These are phyloP conservation scores for Leptoclinus maculatus DNA, from an alignment of 2,797 vertebrate species.

Conservation along the genomic window DNA sequence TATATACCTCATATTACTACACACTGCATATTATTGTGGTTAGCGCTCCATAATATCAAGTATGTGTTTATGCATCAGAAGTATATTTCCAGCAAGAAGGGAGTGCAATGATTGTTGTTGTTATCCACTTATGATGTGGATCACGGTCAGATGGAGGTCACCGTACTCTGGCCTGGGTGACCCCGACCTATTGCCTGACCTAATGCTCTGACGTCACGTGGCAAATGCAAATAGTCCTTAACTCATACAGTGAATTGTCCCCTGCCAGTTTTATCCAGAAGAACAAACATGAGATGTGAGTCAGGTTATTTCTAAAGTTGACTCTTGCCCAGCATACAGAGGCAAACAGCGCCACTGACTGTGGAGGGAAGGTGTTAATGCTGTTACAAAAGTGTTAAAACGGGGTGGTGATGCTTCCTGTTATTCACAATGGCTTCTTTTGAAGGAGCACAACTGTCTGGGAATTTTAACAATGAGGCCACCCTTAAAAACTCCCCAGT, in stretches of 20 bases:
- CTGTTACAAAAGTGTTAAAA: constrained; percentile 53
- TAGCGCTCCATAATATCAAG: neutral
- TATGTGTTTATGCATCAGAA: neutral
- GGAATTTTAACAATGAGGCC: constrained; percentile 49
- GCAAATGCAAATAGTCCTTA: neutral
- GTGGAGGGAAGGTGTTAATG: constrained; percentile 21
- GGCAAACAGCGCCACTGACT: constrained; percentile 5
- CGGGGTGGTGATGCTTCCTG: constrained; percentile 64
- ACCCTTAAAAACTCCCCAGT: constrained; percentile 11
- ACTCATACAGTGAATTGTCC: constrained; percentile 8
- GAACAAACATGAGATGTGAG: constrained; percentile 26
- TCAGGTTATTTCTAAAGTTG: constrained; percentile 10
- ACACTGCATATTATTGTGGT: neutral
- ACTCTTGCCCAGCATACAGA: neutral
- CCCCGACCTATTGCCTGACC: too few species aligned
- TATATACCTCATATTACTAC: too few species aligned
- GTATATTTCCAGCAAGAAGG: neutral
- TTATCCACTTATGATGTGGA: constrained; percentile 1
- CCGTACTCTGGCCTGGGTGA: constrained; percentile 51
- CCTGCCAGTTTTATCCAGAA: constrained; percentile 20
- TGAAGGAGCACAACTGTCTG: constrained; percentile 56
- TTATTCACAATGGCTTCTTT: constrained; percentile 49
- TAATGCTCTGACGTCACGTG: neutral
- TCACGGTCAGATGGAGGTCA: constrained; percentile 29
- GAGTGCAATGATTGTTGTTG: neutral